A percentile compares a stretch with the other conserved stretches of the same genome.
phyloP scores from a whole-genome alignment of 2,888 invertebrate genomes.

The Pterobdella sp. region DNA sequence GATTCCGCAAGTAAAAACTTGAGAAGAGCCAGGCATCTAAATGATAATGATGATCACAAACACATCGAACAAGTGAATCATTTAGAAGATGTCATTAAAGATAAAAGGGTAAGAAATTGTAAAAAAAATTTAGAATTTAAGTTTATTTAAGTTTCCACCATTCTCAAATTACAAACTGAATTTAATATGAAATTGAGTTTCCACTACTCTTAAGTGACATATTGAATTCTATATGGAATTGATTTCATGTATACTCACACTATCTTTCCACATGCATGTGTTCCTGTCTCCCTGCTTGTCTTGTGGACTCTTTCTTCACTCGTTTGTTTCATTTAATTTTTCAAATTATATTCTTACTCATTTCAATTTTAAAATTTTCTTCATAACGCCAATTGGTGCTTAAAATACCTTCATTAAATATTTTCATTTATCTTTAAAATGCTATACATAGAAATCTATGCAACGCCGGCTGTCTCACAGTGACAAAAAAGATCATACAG shows the following conservation, averaged over 20 bases:
- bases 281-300: background rate
- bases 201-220: too few relatives aligned
- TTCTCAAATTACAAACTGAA: too few relatives aligned
- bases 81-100: background rate
- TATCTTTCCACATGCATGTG: background rate
- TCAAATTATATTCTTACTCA: background rate
- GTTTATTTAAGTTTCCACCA: too few relatives aligned
- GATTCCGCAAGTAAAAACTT: background rate
- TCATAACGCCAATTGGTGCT: background rate
- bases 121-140: background rate
- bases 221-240: too few relatives aligned
- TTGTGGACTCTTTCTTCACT: background rate
- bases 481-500: too few relatives aligned
- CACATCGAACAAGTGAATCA: background rate
- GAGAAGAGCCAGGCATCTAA: background rate
- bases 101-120: slow-evolving; percentile 1
- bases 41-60: background rate
- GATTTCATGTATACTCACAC: too few relatives aligned
- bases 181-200: too few relatives aligned
- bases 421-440: too few relatives aligned
- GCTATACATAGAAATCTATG: too few relatives aligned
- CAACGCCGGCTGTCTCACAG: too few relatives aligned
- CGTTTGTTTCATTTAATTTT: background rate
- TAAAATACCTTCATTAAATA: too few relatives aligned
- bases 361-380: background rate